Evolutionary conservation across 2,888 invertebrate genomes (phyloP).

Genomic region (Lasioglossum oenotherae): DNA sequence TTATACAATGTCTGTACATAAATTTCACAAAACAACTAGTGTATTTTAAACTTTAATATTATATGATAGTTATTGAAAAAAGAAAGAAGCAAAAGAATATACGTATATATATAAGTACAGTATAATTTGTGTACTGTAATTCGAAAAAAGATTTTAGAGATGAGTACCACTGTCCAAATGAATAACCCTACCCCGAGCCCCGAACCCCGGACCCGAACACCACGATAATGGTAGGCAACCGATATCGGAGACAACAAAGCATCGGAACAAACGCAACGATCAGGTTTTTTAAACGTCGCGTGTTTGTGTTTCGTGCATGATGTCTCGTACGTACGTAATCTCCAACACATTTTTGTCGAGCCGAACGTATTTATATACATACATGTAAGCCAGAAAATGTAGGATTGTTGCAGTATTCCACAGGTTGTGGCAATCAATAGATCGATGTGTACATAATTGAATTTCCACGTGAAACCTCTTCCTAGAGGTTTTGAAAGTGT

Average conservation of each 20-base stretch:
- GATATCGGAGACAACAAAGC: conserved; percentile 20
- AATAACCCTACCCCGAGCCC: neutral
- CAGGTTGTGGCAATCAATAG: conserved; percentile 59
- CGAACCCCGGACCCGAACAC: neutral
- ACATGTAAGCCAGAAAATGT: neutral
- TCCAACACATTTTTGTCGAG: neutral
- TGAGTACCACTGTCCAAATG: conserved; percentile 46
- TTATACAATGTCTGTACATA: conserved; percentile 56
- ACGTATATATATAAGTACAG: neutral
- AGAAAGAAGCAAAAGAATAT: neutral
- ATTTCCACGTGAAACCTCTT: conserved; percentile 39
- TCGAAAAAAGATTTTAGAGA: conserved; percentile 3
- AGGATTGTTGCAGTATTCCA: conserved; percentile 52
- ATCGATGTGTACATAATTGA: conserved; percentile 40
- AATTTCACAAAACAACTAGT: conserved; percentile 27
- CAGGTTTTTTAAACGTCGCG: neutral
- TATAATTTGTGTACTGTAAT: neutral
- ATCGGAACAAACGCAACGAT: conserved; percentile 12
- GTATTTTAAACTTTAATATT: conserved; percentile 27
- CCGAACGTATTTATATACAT: neutral
- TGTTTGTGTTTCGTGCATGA: neutral
- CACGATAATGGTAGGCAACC: conserved; percentile 28
- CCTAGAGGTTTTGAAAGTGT: conserved; percentile 2
- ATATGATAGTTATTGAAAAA: conserved; percentile 9
- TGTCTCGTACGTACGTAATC: neutral